phyloP scores from a whole-genome alignment of 2,888 invertebrate species.

The Machimus atricapillus region DNA sequence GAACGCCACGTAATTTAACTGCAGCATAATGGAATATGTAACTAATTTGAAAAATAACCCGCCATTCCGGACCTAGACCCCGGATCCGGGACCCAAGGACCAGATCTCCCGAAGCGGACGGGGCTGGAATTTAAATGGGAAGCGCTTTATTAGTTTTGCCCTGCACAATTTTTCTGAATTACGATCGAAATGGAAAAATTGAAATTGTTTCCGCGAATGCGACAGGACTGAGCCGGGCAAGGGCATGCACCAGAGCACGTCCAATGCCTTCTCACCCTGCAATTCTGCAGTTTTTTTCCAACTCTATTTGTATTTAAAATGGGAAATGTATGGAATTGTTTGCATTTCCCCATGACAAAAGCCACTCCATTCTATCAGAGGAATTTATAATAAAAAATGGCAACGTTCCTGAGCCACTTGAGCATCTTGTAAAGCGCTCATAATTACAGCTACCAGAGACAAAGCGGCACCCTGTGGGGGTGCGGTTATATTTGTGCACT shows the following conservation, averaged over 20 bases:
- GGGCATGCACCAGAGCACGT: not conserved
- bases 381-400: slow-evolving; percentile 4
- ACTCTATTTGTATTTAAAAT: slow-evolving; percentile 1
- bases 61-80: not conserved
- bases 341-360: not conserved
- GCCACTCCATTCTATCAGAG: not conserved
- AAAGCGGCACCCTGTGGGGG: not conserved
- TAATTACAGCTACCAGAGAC: not conserved
- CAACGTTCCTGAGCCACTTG: not conserved
- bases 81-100: not conserved
- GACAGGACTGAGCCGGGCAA: not conserved
- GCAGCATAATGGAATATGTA: slow-evolving; percentile 32
- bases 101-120: not conserved
- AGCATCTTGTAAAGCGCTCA: not conserved
- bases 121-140: slow-evolving; percentile 27
- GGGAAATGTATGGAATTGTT: not conserved
- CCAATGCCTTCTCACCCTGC: not conserved
- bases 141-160: slow-evolving; percentile 42
- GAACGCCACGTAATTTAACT: slow-evolving; percentile 1
- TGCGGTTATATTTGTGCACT: not conserved
- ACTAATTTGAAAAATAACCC: slow-evolving; percentile 21
- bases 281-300: not conserved
- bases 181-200: slow-evolving; percentile 21
- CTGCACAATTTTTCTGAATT: not conserved
- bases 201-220: slow-evolving; percentile 3